Percentiles rank a stretch among this genome's conserved stretches.
These are phyloP conservation scores for Ceratotherium simum DNA, from an alignment of 2,113 vertebrate species.

Conservation along the genomic window DNA sequence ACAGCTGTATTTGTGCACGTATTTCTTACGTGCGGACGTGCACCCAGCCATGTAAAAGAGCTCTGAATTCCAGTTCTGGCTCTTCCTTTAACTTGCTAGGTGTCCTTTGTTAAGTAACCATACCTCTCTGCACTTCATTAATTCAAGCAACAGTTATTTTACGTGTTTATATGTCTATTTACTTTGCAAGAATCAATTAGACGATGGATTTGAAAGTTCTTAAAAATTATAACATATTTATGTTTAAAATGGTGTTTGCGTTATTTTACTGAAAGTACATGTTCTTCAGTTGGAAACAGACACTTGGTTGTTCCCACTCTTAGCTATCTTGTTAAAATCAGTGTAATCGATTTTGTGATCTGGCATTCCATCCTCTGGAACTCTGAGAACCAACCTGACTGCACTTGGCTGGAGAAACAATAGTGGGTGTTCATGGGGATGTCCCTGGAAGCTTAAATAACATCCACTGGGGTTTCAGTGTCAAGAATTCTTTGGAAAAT, in stretches of 20 bases:
- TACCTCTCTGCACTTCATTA: background rate
- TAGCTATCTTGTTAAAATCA: background rate
- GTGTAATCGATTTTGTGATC: background rate
- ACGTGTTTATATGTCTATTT: background rate
- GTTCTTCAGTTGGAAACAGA: background rate
- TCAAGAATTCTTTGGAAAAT: background rate
- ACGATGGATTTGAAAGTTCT: background rate
- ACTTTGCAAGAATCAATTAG: background rate
- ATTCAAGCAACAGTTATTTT: background rate
- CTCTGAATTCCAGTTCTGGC: rapidly evolving
- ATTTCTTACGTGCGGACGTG: rapidly evolving
- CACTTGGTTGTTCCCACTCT: too few relatives aligned
- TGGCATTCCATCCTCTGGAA: background rate
- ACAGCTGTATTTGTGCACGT: rapidly evolving
- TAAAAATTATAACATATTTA: background rate
- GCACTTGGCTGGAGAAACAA: background rate
- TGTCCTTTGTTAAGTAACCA: background rate
- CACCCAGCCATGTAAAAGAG: rapidly evolving
- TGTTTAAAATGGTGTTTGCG: rapidly evolving
- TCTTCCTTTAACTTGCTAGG: background rate
- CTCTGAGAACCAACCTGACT: rapidly evolving
- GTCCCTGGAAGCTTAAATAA: background rate
- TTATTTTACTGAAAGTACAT: background rate
- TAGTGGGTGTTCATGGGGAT: rapidly evolving
- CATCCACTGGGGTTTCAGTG: background rate